Base-by-base conservation (phyloP, 2,113 vertebrate species). In the Paradisaea rubra region DNA sequence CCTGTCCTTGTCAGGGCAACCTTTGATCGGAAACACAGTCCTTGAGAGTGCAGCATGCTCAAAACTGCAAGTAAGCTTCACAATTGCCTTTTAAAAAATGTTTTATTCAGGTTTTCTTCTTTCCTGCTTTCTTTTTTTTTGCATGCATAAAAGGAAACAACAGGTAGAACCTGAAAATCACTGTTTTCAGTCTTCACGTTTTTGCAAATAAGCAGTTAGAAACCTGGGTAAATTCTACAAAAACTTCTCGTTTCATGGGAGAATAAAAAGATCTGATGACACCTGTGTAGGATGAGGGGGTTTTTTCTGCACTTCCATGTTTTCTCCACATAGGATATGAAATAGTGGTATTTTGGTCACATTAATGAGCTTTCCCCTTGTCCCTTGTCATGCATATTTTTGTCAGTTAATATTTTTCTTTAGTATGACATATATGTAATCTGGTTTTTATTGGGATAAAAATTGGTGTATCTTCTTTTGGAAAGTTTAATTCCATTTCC, bases 21-120 rank as follows among this genome's bases (percentile, higher is more conserved):
- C 31, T 91, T 74, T 0, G 0, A 7, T 49, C 0, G 0, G 52
- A 73, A 95, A 15, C 33, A 33, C 0, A 4, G 30, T 30, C 44
- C 57, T 70, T 50, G 25, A 71, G 85, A 60, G 42, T 15, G 8
- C 45, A 77, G 19, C 47, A 7, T 66, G 65, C 47, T 73, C 72
- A 63, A 57, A 86, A 74, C 61, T 68, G 42, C 65, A 81, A 87
- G 49, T 81, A 72, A 79, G 20, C 50, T 6, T 89, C 15, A 72
- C 64, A 80, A 72, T 89, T 68, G 33, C 15, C 9, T 91, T 84
- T 50, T 12, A 0, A 53, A 52, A 56, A 53, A 27, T 30, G 33
- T 65, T 94, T 60, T 72, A 7, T n/a, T 61, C 9, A 33, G 12
- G 7, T 61, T 82, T 81, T 70, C 13, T 39, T 80, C n/a, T 41